Percentiles rank a stretch among this genome's conserved stretches.
Conservation (phyloP, 2,797 vertebrate genomes). For the Monodelphis domestica region DNA sequence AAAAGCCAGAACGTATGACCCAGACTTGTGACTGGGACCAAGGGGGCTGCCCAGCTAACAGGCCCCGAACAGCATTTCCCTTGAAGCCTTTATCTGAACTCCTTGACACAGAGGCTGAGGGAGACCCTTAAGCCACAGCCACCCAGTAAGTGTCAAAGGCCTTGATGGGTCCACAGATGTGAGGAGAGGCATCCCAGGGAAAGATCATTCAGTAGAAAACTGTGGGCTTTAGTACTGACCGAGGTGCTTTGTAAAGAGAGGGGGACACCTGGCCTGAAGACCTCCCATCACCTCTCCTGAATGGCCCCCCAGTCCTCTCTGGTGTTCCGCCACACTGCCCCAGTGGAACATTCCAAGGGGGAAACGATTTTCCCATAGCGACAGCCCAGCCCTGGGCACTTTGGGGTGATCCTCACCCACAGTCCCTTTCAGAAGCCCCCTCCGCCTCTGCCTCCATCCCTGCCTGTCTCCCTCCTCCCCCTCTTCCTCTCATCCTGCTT, state of each 20-base stretch:
- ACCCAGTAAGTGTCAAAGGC: neutral
- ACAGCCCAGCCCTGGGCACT: neutral
- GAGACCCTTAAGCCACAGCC: neutral
- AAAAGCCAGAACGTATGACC: neutral
- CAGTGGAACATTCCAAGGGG: neutral
- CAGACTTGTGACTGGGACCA: neutral
- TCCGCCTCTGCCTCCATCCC: neutral
- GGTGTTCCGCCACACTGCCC: neutral
- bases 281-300: neutral
- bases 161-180: neutral
- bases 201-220: neutral
- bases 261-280: neutral
- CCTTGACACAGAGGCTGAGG: neutral
- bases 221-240: neutral
- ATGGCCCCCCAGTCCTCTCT: neutral
- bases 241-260: neutral
- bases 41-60: neutral
- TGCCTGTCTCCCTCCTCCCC: too few species aligned
- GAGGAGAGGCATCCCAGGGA: neutral
- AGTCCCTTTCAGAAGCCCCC: neutral
- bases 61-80: neutral
- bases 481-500: constrained; percentile 50
- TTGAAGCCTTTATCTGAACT: neutral
- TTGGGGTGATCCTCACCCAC: neutral
- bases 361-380: neutral